phyloP scores from a whole-genome alignment of 2,888 invertebrate species.

The Spialia ferax region DNA sequence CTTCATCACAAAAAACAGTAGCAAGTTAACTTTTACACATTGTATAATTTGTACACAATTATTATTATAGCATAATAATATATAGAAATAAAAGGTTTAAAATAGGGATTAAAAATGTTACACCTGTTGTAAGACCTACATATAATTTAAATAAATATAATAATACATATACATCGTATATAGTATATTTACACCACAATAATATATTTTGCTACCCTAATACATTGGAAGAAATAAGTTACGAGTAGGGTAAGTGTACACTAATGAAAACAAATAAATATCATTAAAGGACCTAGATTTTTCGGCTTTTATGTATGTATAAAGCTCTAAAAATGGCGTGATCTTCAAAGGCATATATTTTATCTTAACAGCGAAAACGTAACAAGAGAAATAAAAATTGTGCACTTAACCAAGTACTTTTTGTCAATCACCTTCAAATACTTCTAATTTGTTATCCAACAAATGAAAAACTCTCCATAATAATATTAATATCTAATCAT shows the following conservation, averaged over 20 bases:
- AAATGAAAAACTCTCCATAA: conserved; percentile 16
- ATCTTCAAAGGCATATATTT: neutral
- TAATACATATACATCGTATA: neutral
- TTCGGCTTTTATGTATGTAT: neutral
- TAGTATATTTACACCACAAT: neutral
- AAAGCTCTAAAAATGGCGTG: neutral
- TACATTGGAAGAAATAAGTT: no score
- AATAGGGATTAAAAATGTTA: neutral
- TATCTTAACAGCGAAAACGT: neutral
- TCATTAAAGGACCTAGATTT: no score
- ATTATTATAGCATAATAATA: no score
- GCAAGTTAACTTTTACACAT: no score
- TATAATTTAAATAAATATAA: neutral
- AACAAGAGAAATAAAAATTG: conserved; percentile 40
- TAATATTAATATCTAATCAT: conserved; percentile 15
- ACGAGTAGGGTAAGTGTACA: no score
- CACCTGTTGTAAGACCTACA: neutral
- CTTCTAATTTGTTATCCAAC: conserved; percentile 10
- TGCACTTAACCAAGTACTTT: conserved; percentile 54
- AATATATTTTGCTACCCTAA: no score
- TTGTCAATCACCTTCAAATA: conserved; percentile 11
- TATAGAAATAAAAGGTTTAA: neutral
- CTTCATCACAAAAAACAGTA: no score
- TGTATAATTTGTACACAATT: no score
- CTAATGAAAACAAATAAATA: no score